Evolutionary conservation across 2,113 vertebrate species (phyloP), one percentile per base, ranked within the genome.

Genomic region (Zapus hudsonius): DNA sequence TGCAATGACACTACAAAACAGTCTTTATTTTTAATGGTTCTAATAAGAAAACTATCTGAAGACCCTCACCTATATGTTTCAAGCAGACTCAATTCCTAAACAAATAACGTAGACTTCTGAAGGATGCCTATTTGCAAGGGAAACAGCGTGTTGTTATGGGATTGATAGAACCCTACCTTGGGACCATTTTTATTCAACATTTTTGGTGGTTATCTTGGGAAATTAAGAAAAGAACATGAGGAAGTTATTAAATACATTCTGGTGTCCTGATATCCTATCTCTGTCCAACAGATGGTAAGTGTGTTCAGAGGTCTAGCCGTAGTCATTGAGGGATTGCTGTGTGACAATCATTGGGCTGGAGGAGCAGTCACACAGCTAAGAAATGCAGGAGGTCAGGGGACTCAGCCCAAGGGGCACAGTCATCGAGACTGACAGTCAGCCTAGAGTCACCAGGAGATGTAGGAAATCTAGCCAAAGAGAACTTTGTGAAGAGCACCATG

Each of bases 271-370:
- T 94, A 91, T 75, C 57, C 76, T 94, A 95, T 94, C 90, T 87
- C 91, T 95, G 94, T 91, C 92, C 85, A 94, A 95, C 95, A 96
- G 96, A 96, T 97, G 96, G 95, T 92, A 94, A 95, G 92, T 84
- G 70, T 25, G 63, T 93, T 91, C 87, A 66, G 82, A 95, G 92
- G 95, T 94, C 91, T 84, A 8, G 81, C 57, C 85, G 76, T 31
- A 95, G 87, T 87, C 95, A 89, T 84, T 82, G 89, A 97, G 95
- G 94, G 84, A 92, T 80, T 96, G 82, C 92, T 93, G 17, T 33
- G 27, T 91, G 94, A 84, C 96, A 96, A 93, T 96, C 96, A 96
- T 83, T 40, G 67, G 84, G 80, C 40, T 89, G 27, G 29, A 89
- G 63, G 36, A 94, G 81, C 87, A 87, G 36, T 10, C 1, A 16